A percentile compares a stretch with the other conserved stretches of the same genome.
These are phyloP conservation scores for Leucoma salicis DNA, from an alignment of 2,888 invertebrate genomes.

Conservation along the genomic window DNA sequence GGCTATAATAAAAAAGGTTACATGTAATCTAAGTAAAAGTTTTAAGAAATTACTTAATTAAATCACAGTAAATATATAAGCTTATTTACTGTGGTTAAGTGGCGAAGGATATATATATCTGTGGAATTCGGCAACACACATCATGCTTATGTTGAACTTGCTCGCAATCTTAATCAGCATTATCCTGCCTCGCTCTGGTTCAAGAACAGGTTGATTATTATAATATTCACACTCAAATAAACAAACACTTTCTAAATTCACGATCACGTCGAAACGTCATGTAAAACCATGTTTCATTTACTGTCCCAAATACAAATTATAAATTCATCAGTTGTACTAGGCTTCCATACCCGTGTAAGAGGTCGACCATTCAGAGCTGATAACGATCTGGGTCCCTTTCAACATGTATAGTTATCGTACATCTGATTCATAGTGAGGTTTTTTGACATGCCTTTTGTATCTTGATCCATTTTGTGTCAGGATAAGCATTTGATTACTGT, in stretches of 20 bases:
- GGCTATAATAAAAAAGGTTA: too few species aligned
- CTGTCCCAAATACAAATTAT: conserved; percentile 46
- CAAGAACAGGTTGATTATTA: too few species aligned
- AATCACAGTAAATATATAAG: too few species aligned
- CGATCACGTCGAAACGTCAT: conserved; percentile 25
- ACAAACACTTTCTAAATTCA: conserved; percentile 24
- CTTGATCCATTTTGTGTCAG: conserved; percentile 54
- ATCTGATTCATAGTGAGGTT: conserved; percentile 53
- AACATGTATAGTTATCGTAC: conserved; percentile 58
- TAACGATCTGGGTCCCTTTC: conserved; percentile 62
- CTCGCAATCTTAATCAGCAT: too few species aligned
- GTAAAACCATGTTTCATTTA: conserved; percentile 27
- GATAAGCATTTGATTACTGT: conserved; percentile 54
- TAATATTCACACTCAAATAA: too few species aligned
- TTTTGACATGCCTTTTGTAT: conserved; percentile 54
- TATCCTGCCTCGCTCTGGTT: too few species aligned
- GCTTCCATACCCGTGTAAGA: conserved; percentile 71
- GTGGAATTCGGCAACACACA: too few species aligned
- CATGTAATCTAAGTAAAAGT: too few species aligned
- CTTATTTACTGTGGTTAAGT: too few species aligned
- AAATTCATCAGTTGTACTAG: conserved; percentile 74
- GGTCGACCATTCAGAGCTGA: conserved; percentile 43
- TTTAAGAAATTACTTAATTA: too few species aligned
- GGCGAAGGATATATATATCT: too few species aligned
- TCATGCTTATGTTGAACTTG: too few species aligned